These are phyloP conservation scores for Drosophila cardini DNA, from an alignment of 1,140 invertebrate species.

Conservation along the genomic window DNA sequence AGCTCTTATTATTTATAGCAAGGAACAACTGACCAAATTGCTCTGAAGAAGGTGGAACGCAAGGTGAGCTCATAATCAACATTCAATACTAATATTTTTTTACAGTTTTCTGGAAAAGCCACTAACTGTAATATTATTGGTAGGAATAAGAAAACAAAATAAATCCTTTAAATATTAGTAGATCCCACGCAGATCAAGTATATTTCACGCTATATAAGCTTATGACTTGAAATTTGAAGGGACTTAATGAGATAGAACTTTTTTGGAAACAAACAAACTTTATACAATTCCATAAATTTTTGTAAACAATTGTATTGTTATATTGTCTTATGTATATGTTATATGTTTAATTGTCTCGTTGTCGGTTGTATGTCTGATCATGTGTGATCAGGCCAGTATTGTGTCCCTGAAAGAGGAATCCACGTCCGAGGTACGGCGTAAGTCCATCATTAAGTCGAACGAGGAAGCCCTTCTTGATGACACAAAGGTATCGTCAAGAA, in stretches of 20 bases:
- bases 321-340: background rate
- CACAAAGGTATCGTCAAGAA: constrained; percentile 57
- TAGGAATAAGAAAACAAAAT: too few relatives aligned
- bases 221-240: too few relatives aligned
- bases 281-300: too few relatives aligned
- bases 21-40: constrained; percentile 46
- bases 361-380: constrained; percentile 12
- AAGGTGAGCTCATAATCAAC: constrained; percentile 61
- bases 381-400: constrained; percentile 64
- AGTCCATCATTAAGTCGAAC: constrained; percentile 56
- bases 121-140: too few relatives aligned
- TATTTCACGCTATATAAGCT: too few relatives aligned
- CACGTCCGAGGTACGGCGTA: constrained; percentile 62
- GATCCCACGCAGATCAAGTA: too few relatives aligned
- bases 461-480: constrained; percentile 84
- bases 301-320: too few relatives aligned
- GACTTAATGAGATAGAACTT: too few relatives aligned
- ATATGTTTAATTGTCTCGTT: constrained; percentile 6
- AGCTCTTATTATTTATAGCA: constrained; percentile 36
- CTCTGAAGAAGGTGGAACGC: constrained; percentile 66
- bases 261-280: too few relatives aligned
- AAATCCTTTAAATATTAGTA: too few relatives aligned
- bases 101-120: too few relatives aligned
- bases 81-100: too few relatives aligned
- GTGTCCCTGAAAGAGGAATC: constrained; percentile 66